Evolutionary conservation across 2,113 vertebrate species (phyloP), one percentile per base, ranked within the genome.

Genomic region (Laterallus jamaicensis): DNA sequence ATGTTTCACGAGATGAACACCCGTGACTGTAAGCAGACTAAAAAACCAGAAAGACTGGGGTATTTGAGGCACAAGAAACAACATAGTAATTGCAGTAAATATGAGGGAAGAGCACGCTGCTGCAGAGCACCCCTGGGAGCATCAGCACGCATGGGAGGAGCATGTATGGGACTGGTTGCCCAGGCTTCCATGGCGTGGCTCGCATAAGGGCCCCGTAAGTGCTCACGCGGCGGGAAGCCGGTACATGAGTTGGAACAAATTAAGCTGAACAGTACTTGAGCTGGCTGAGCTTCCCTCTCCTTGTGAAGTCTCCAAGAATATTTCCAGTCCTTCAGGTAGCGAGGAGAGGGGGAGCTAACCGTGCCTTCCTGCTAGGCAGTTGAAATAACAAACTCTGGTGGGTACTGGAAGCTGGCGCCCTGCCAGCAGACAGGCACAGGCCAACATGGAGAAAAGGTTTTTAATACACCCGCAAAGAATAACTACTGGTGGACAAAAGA

Each of bases 401-500:
- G 98, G 97, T 96, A 97, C 96, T 73, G 93, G 29, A 21, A 40
- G 77, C 90, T 98, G 97, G 97, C 78, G 0, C 35, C 49, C 4
- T 1, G 93, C 97, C 97, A 97, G 93, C 92, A 97, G 97, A 86
- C 95, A 97, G 96, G 87, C 91, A 92, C 95, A 95, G 92, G 95
- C 93, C 94, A 86, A 39, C 88, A 73, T 31, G 50, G 82, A 95
- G 82, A 91, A 97, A 95, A 96, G 95, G 95, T 68, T 96, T 96
- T 97, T 97, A 96, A 97, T 96, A 71, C 90, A 75, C 79, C 96
- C n/a, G 2, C 95, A 97, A 94, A 97, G 97, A 97, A 97, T 92
- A 98, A 98, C 96, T 96, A 32, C 95, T 92, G 80, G 60, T 91
- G 69, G 92, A 98, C 97, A 98, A 98, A 98, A 97, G 95, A 96